Percentiles rank a stretch among this genome's conserved stretches.
These are phyloP conservation scores for Ctena decussata DNA, from an alignment of 2,888 invertebrate genomes.

Conservation along the genomic window DNA sequence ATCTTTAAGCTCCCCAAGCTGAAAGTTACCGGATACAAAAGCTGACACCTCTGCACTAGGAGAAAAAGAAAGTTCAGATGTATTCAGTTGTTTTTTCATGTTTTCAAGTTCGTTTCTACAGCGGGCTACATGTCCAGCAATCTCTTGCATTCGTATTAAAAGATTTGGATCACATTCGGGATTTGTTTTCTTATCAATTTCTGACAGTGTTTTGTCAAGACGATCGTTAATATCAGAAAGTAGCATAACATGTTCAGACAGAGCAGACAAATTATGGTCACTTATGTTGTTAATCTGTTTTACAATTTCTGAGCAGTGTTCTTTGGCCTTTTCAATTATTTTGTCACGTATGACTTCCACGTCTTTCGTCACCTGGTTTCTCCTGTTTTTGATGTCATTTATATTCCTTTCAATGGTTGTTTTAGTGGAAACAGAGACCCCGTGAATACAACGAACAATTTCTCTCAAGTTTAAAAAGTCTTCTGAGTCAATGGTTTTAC, in stretches of 20 bases:
- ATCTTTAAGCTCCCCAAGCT: not conserved
- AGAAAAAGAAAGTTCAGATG: too few relatives aligned
- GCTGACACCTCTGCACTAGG: too few relatives aligned
- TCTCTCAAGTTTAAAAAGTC: not conserved
- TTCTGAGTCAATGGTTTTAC: not conserved
- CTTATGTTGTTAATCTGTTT: not conserved
- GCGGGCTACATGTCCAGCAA: too few relatives aligned
- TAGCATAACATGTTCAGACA: not conserved
- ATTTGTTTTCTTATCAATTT: not conserved
- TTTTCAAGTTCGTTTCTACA: too few relatives aligned
- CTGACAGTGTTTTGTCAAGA: not conserved
- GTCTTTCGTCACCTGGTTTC: not conserved
- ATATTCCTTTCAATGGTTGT: not conserved
- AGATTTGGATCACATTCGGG: not conserved
- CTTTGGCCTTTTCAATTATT: not conserved
- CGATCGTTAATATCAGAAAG: not conserved
- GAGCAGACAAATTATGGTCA: not conserved
- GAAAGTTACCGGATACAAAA: too few relatives aligned
- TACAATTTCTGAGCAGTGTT: too few relatives aligned
- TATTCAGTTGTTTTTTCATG: too few relatives aligned
- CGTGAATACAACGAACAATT: not conserved
- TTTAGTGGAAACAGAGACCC: not conserved
- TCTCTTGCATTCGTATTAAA: too few relatives aligned
- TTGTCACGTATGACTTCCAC: not conserved
- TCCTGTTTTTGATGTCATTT: not conserved